A percentile compares a stretch with the other conserved stretches of the same genome.
Evolutionary conservation across 2,113 vertebrate species (phyloP).

Genomic region (Microtus oregoni): DNA sequence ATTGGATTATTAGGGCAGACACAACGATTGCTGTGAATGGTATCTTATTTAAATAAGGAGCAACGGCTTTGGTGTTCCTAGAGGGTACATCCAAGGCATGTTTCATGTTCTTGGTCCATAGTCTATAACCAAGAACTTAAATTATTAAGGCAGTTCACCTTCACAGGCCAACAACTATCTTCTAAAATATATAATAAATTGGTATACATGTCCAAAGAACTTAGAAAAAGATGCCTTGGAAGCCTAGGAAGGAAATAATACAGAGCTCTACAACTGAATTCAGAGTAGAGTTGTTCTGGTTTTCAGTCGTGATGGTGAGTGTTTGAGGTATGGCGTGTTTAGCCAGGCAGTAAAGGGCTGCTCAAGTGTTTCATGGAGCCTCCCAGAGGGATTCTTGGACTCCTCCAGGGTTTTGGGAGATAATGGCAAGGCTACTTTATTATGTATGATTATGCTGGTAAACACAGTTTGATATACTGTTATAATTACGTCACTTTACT

Average conservation of each 20-base stretch:
- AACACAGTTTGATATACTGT: slow-evolving; percentile 9
- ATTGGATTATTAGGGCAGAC: not conserved
- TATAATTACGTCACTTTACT: not conserved
- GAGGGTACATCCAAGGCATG: not conserved
- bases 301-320: not conserved
- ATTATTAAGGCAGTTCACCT: not conserved
- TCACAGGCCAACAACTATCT: not conserved
- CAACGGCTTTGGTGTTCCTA: not conserved
- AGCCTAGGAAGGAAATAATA: slow-evolving; percentile 43
- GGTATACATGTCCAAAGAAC: not conserved
- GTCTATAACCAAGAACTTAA: slow-evolving; percentile 11
- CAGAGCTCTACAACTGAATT: slow-evolving; percentile 24
- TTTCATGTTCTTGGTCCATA: not conserved
- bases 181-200: not conserved
- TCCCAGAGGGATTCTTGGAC: slow-evolving; percentile 5
- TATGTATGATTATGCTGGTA: slow-evolving; percentile 5
- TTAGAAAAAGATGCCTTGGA: not conserved
- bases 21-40: not conserved
- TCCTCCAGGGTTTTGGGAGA: slow-evolving; percentile 27
- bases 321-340: not conserved
- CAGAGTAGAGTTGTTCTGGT: not conserved
- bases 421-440: not conserved
- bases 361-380: not conserved
- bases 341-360: not conserved
- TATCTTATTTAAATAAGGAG: slow-evolving; percentile 15